phyloP scores from a whole-genome alignment of 1,140 invertebrate species.

The Popillia japonica region DNA sequence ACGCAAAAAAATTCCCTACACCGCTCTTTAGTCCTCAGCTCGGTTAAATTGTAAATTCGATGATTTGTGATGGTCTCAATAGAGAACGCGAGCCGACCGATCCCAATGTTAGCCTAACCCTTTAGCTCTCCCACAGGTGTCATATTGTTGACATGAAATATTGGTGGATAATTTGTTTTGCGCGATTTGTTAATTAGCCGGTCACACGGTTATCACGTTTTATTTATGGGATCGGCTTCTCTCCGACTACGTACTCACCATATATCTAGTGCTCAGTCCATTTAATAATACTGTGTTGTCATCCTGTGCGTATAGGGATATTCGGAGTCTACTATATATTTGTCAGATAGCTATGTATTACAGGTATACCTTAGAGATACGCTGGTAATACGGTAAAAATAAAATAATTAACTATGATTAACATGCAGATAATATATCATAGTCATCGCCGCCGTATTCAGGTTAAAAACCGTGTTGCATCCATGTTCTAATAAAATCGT shows the following conservation, averaged over 20 bases:
- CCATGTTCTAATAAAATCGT: background rate
- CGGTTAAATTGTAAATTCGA: conserved; percentile 32
- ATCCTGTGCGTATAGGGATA: background rate
- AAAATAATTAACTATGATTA: conserved; percentile 30
- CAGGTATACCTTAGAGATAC: conserved; percentile 18
- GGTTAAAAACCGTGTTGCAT: conserved; percentile 2
- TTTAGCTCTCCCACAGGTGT: conserved; percentile 55
- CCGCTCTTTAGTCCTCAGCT: background rate
- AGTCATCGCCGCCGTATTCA: background rate
- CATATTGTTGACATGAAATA: conserved; percentile 57
- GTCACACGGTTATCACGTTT: conserved; percentile 46
- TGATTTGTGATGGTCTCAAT: conserved; percentile 36
- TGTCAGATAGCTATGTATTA: background rate
- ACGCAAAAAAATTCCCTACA: background rate
- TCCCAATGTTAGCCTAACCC: conserved; percentile 51
- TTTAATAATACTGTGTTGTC: conserved; percentile 18
- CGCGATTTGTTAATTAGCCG: conserved; percentile 57
- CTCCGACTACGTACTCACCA: background rate
- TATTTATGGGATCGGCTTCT: conserved; percentile 39
- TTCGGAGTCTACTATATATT: background rate
- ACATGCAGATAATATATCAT: conserved; percentile 1
- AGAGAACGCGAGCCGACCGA: conserved; percentile 25
- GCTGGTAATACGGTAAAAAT: conserved; percentile 17
- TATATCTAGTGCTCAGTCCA: conserved; percentile 12
- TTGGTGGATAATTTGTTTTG: conserved; percentile 55